Evolutionary conservation across 2,797 vertebrate genomes (phyloP), one percentile per base, ranked within the genome.

Genomic region (Diglossa cyanea): DNA sequence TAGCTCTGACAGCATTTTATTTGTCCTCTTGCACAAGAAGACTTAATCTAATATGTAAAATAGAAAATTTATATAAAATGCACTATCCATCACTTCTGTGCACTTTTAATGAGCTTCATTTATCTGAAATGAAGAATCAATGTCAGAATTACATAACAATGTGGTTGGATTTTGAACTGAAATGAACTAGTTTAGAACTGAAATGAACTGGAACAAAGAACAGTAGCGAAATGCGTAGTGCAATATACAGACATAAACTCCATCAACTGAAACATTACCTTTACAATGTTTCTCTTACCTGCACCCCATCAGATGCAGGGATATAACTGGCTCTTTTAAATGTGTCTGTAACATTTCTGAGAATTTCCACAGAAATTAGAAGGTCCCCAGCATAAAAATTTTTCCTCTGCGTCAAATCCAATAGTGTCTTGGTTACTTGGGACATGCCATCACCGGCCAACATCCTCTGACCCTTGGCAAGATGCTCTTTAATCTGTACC

Each of bases 351-450:
- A 99, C 99, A 58, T 99, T 99, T 97, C 99, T 98, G 87, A 99
- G 99, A 97, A 99, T 99, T 98, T 99, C 99, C 97, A 99, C 99
- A 5, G 99, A 99, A 77, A 99, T 98, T 42, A 99, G 98, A 94
- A 99, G 98, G 97, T 99, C 99, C 1, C 99, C 99, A 15, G 99
- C 99, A 63, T 99, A 99, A 97, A 99, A 99, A 95, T 99, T 99
- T 97, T 98, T 99, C 96, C 99, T 99, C 98, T 99, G 99, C 20
- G 99, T 99, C 97, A 99, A 98, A 97, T 99, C 99, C 97, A 99
- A 95, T 33, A 99, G 98, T 39, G 98, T 99, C 98, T 99, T 99
- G 14, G 99, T 99, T 90, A 99, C 99, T 96, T 99, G 99, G 97
- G 99, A 99, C 99, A 99, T 99, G 53, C 99, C 99, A 87, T 99